phyloP scores from a whole-genome alignment of 2,113 vertebrate genomes.

The Carlito syrichta region DNA sequence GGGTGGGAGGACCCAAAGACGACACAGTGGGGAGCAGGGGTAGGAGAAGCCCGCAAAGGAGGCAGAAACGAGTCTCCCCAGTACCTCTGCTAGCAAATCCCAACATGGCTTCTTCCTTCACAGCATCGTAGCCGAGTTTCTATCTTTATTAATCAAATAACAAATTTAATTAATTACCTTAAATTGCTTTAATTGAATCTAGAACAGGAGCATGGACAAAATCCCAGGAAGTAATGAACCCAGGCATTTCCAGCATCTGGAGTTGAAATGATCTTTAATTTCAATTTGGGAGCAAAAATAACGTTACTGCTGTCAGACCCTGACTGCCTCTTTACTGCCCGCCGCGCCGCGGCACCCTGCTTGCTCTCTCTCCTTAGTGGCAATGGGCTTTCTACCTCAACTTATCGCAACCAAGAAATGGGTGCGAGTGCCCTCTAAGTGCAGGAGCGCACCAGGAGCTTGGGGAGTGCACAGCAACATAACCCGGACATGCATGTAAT shows the following conservation, averaged over 20 bases:
- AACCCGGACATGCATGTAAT: accelerated
- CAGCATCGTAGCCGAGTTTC: slow-evolving; percentile 68
- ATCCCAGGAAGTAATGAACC: slow-evolving; percentile 76
- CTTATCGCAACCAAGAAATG: not conserved
- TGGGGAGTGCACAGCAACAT: no score
- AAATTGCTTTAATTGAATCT: slow-evolving; percentile 79
- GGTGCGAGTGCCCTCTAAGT: not conserved
- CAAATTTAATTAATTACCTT: slow-evolving; percentile 82
- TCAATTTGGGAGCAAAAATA: slow-evolving; percentile 64
- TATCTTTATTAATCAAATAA: slow-evolving; percentile 82
- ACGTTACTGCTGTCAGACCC: slow-evolving; percentile 41
- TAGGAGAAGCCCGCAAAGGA: not conserved
- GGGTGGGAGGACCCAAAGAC: no score
- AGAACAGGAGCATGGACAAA: slow-evolving; percentile 72
- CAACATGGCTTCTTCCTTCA: slow-evolving; percentile 37
- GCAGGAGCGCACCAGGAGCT: not conserved
- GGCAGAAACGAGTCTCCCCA: not conserved
- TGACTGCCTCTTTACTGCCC: not conserved
- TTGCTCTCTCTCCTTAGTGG: not conserved
- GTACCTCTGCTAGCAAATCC: not conserved
- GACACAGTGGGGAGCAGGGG: not conserved
- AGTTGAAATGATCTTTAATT: slow-evolving; percentile 75
- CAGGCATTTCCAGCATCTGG: slow-evolving; percentile 67
- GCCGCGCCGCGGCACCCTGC: not conserved
- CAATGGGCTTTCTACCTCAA: not conserved